These are phyloP conservation scores for Acropora tenuis DNA, from an alignment of 64 coral and sea anemone species.

Conservation along the genomic window DNA sequence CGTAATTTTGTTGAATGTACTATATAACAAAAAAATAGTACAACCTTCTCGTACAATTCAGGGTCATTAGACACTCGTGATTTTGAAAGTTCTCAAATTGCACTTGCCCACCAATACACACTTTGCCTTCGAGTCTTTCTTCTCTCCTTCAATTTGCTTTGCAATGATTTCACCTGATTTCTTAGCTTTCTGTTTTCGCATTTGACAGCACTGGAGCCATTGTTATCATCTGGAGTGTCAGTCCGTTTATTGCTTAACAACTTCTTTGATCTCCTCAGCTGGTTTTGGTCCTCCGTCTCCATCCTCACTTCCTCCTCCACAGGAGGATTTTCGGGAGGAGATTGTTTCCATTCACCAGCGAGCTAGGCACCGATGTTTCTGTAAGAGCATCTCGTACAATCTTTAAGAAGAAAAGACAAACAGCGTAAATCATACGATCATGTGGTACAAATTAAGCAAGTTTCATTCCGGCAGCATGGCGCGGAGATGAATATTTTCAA, in stretches of 20 bases:
- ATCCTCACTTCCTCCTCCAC: background rate
- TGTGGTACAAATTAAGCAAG: background rate
- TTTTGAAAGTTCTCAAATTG: too few relatives aligned
- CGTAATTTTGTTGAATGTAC: too few relatives aligned
- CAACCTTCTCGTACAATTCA: too few relatives aligned
- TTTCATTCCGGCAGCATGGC: background rate
- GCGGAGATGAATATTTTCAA: conserved; percentile 19
- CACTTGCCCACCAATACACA: background rate
- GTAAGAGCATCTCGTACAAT: conserved; percentile 1
- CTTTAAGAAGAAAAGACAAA: background rate
- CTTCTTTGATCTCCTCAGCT: background rate
- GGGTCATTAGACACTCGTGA: too few relatives aligned
- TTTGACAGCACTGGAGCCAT: background rate
- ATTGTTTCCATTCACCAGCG: background rate
- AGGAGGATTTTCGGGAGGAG: background rate
- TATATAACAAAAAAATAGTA: background rate
- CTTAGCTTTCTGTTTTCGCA: background rate
- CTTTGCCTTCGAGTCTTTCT: conserved; percentile 4
- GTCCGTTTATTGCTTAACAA: background rate
- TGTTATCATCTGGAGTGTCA: background rate
- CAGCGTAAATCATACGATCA: background rate
- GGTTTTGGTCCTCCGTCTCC: background rate
- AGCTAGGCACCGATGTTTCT: background rate
- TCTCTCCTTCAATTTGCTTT: conserved; percentile 5
- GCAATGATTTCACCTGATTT: conserved; percentile 19